Conservation (phyloP, 2,113 vertebrate genomes). For the Orthochromis indermauri region DNA sequence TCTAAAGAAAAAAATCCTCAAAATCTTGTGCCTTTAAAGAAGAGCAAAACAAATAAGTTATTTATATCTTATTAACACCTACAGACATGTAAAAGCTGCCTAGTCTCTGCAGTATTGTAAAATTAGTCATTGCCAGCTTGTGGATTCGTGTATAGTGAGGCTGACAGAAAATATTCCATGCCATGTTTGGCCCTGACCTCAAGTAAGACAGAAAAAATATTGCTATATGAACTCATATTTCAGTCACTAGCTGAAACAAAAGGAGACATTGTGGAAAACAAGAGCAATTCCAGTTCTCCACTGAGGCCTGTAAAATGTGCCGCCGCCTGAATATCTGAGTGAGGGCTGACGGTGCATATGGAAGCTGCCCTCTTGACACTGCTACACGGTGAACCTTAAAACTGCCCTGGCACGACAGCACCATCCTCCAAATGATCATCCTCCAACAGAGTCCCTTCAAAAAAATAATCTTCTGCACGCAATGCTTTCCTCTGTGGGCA, state of each 20-base stretch:
- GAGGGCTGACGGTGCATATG: conserved; percentile 42
- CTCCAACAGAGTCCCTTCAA: background rate
- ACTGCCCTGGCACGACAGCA: background rate
- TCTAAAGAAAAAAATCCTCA: background rate
- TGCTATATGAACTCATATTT: conserved; percentile 34
- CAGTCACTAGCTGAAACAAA: conserved; percentile 24
- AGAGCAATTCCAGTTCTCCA: conserved; percentile 43
- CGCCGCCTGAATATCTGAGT: conserved; percentile 1
- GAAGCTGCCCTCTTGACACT: conserved; percentile 46
- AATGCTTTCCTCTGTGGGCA: conserved; percentile 33
- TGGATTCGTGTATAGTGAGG: background rate
- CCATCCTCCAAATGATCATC: background rate
- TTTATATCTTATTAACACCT: background rate
- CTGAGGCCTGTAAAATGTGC: conserved; percentile 26
- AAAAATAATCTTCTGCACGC: background rate
- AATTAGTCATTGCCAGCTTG: background rate
- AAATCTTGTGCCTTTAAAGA: background rate
- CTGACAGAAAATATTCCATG: background rate
- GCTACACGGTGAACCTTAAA: background rate
- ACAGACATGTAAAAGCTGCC: background rate
- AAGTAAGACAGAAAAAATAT: conserved; percentile 30
- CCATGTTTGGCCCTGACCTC: conserved; percentile 8
- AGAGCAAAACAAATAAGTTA: background rate
- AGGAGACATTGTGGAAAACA: conserved; percentile 39
- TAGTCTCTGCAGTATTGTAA: background rate